Conservation (phyloP, 2,797 vertebrate species). For the Pseudotriccus pelzelni region DNA sequence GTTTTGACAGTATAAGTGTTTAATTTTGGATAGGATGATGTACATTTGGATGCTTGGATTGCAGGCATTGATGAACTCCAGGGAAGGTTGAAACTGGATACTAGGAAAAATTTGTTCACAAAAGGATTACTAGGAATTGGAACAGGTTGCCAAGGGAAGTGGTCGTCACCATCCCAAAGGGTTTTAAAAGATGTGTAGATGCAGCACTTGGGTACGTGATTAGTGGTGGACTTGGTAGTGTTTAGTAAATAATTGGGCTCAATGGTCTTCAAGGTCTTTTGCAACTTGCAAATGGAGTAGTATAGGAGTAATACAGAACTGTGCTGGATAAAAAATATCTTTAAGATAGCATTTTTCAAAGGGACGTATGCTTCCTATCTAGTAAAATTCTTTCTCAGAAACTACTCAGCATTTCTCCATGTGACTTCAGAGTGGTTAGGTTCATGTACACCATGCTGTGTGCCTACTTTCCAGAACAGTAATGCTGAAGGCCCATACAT, state of each 20-base stretch:
- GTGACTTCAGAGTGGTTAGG: not conserved
- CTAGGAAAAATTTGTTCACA: not conserved
- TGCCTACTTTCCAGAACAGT: not conserved
- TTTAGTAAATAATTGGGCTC: too few relatives aligned
- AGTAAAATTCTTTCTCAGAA: not conserved
- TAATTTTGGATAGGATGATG: not conserved
- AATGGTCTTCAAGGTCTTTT: not conserved
- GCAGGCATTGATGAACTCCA: not conserved
- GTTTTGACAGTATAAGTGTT: not conserved
- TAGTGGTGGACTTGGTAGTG: too few relatives aligned
- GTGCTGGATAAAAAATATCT: not conserved
- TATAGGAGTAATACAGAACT: not conserved
- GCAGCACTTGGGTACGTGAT: not conserved
- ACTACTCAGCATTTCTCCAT: not conserved
- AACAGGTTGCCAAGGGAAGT: not conserved
- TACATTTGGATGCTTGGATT: not conserved
- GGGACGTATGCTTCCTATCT: not conserved
- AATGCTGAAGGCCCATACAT: fast-evolving
- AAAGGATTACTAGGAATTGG: not conserved
- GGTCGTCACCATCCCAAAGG: not conserved
- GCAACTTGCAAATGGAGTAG: not conserved
- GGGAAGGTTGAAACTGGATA: not conserved
- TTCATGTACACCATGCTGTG: not conserved
- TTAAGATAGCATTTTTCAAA: not conserved
- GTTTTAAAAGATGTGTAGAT: not conserved